phyloP scores from a whole-genome alignment of 1,140 invertebrate species.

The Condylostylus longicornis region DNA sequence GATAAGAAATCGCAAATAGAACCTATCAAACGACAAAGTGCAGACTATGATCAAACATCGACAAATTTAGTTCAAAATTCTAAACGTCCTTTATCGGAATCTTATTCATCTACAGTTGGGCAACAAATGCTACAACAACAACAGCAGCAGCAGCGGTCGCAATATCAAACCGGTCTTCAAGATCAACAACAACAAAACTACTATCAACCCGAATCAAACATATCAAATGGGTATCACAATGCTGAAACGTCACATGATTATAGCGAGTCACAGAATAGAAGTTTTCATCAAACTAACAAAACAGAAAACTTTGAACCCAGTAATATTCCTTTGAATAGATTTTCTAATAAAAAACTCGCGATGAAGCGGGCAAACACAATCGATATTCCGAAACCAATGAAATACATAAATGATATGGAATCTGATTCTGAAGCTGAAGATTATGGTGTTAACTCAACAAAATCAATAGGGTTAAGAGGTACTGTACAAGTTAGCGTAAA shows the following conservation, averaged over 20 bases:
- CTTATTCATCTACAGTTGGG: constrained; percentile 3
- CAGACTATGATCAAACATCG: neutral
- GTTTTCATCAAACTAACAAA: neutral
- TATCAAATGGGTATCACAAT: neutral
- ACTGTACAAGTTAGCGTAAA: constrained; percentile 41
- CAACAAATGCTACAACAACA: constrained; percentile 3
- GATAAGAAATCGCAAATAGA: too few relatives aligned
- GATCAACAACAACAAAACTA: neutral
- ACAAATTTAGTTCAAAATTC: constrained; percentile 1
- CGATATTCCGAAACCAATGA: constrained; percentile 56
- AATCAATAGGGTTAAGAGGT: constrained; percentile 36
- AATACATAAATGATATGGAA: constrained; percentile 19
- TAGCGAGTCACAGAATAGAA: neutral
- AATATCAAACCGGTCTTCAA: neutral
- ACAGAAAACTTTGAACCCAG: neutral
- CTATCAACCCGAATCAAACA: constrained; percentile 4
- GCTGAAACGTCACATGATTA: neutral
- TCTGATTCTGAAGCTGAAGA: constrained; percentile 27
- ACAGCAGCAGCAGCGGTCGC: neutral
- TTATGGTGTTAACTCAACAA: constrained; percentile 21
- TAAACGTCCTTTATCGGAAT: neutral
- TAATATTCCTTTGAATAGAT: constrained; percentile 34
- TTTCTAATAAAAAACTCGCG: constrained; percentile 50
- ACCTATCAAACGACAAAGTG: neutral
- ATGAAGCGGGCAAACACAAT: constrained; percentile 80